Evolutionary conservation across 1,140 invertebrate species (phyloP), one percentile per base, ranked within the genome.

Genomic region (Diorhabda sublineata): DNA sequence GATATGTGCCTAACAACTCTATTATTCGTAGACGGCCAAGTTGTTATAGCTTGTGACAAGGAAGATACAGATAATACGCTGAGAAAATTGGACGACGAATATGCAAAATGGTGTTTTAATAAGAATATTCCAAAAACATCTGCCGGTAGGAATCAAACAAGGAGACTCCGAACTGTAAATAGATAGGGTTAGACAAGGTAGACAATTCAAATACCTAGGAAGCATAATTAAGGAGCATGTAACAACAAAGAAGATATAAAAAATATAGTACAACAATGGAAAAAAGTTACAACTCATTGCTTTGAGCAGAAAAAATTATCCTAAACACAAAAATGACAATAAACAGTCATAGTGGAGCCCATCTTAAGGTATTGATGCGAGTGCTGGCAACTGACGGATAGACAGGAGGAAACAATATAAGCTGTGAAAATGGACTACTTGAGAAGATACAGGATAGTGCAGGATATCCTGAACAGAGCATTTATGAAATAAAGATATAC

Each of bases 311-410:
- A 59, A 56, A 66, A 44, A 59, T 66, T 43, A 66, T 47, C 45
- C 3, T 41, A 57, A 57, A 52, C 8, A 57, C 56, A 59, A 57
- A 66, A 59, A 44, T 42, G 57, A 66, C 58, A 44, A 58, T 66
- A 59, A 41, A 52, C 47, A 44, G 41, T 52, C 9, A 57, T 65
- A 6, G 45, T 66, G 52, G 58, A 65, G 47, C 45, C 52, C 59
- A 57, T 66, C 42, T 56, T 66, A 43, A 26, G 43, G 42, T 66
- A 66, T 43, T 52, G 64, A 6, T 65, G 41, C n/a, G 64, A 59
- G 42, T 58, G 26, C 26, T 26, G 26, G 26, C 26, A 26, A 26
- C 1, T 26, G 26, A 26, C 26, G 26, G 1, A 26, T 26, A 26
- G 26, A 26, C 26, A 26, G 26, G 1, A 26, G 26, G 26, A 26